phyloP scores from a whole-genome alignment of 2,888 invertebrate genomes.

The Atrina japonica region DNA sequence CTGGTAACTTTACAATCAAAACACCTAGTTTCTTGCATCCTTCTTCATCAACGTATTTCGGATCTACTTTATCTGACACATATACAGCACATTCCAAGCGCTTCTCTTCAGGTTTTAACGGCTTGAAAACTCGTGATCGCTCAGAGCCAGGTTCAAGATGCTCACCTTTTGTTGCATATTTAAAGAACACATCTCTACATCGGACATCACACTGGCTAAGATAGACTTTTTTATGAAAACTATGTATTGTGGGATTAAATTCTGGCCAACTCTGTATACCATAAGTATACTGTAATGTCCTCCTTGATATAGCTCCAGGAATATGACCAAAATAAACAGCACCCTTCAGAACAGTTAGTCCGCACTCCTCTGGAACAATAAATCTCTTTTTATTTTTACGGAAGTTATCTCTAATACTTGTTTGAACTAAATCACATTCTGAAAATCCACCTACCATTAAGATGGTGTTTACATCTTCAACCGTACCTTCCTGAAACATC shows the following conservation, averaged over 20 bases:
- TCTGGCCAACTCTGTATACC: constrained; percentile 34
- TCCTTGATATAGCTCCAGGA: constrained; percentile 10
- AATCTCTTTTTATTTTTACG: constrained; percentile 2
- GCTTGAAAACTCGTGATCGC: constrained; percentile 30
- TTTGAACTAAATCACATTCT: constrained; percentile 36
- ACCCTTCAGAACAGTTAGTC: constrained; percentile 38
- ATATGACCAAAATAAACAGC: constrained; percentile 37
- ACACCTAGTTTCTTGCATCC: constrained; percentile 23
- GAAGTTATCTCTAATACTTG: constrained; percentile 17
- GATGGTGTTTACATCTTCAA: constrained; percentile 27
- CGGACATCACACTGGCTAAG: background rate
- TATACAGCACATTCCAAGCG: constrained; percentile 33
- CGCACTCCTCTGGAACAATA: constrained; percentile 31
- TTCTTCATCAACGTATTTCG: constrained; percentile 26
- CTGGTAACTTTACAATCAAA: constrained; percentile 18
- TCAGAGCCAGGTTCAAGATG: constrained; percentile 12
- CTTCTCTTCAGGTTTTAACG: constrained; percentile 32
- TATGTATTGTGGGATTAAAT: constrained; percentile 10
- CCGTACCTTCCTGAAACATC: constrained; percentile 22
- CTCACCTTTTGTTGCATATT: constrained; percentile 28
- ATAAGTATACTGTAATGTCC: constrained; percentile 32
- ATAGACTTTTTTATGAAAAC: constrained; percentile 11
- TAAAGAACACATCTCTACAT: constrained; percentile 37
- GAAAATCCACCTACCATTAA: constrained; percentile 44
- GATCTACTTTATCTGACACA: constrained; percentile 28